These are phyloP conservation scores for Mandrillus leucophaeus DNA, from an alignment of 2,113 vertebrate genomes.

Conservation along the genomic window DNA sequence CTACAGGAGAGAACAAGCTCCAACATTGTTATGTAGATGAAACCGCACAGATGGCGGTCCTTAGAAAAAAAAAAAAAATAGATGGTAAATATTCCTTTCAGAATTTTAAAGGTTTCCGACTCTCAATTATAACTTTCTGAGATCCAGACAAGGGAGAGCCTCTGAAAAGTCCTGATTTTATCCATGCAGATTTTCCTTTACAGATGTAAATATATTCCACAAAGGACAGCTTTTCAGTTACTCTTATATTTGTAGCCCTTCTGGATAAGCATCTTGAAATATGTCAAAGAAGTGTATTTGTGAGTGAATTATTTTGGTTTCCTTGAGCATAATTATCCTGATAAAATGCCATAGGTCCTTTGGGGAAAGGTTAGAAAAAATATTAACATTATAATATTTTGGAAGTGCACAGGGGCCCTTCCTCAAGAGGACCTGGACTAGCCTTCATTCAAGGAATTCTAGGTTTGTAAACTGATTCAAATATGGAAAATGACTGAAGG, in stretches of 20 bases:
- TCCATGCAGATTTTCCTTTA: too few relatives aligned
- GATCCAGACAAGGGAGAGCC: too few relatives aligned
- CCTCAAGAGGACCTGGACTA: background rate
- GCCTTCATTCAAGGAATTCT: background rate
- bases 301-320: background rate
- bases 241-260: too few relatives aligned
- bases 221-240: too few relatives aligned
- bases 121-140: too few relatives aligned
- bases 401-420: background rate
- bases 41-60: background rate
- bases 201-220: too few relatives aligned
- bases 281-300: background rate
- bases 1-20: too few relatives aligned
- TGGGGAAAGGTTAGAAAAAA: background rate
- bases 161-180: too few relatives aligned
- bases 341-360: background rate
- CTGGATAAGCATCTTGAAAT: background rate
- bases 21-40: background rate
- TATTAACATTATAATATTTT: background rate
- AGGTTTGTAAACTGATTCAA: background rate
- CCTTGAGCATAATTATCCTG: background rate
- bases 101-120: too few relatives aligned
- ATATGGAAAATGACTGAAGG: background rate
- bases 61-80: background rate
- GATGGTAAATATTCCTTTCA: background rate